These are phyloP conservation scores for Muricea muricata DNA, from an alignment of 92 coral and sea anemone species.

Conservation along the genomic window DNA sequence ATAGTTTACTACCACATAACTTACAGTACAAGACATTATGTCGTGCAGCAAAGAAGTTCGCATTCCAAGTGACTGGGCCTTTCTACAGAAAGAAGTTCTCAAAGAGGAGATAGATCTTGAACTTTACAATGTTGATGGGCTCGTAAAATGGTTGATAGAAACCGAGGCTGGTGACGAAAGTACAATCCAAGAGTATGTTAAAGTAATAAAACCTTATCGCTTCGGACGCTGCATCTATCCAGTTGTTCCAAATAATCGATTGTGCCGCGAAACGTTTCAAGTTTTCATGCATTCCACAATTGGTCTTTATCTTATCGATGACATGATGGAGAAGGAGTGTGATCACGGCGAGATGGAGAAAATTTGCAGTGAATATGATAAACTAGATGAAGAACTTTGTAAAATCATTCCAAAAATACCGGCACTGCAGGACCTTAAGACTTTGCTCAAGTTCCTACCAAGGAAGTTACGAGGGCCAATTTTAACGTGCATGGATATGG, in stretches of 20 bases:
- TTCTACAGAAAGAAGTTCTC: neutral
- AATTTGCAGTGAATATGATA: neutral
- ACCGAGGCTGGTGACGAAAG: neutral
- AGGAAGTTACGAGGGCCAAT: neutral
- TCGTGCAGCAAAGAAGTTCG: neutral
- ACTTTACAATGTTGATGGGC: neutral
- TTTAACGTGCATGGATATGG: neutral
- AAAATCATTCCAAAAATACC: neutral
- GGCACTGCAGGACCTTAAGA: neutral
- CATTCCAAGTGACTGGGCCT: neutral
- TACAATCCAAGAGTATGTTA: neutral
- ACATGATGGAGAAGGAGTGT: neutral
- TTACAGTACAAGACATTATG: too few relatives aligned
- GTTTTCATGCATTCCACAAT: neutral
- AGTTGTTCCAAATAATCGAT: neutral
- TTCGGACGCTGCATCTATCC: slow-evolving; percentile 8
- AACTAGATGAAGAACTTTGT: neutral
- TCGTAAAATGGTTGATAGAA: neutral
- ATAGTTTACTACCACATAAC: too few relatives aligned
- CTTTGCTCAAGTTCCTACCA: neutral
- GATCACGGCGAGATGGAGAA: neutral
- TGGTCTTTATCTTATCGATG: neutral
- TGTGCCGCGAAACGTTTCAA: slow-evolving; percentile 5
- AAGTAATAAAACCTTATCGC: neutral
- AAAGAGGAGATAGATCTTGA: neutral